Base-by-base conservation (phyloP, 2,797 vertebrate genomes). In the Sphaeramia orbicularis region DNA sequence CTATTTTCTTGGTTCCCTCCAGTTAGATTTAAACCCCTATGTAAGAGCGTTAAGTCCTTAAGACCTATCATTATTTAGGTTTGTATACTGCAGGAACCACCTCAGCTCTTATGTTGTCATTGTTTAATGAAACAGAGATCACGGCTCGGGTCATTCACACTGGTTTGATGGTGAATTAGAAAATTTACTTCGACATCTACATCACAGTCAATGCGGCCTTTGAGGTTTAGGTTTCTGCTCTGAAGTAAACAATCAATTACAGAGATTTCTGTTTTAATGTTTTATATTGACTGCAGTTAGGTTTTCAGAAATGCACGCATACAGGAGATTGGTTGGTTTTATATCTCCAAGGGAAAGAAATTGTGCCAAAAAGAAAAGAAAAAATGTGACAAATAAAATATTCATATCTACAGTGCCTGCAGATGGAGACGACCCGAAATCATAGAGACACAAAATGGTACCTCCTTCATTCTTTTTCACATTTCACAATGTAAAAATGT, bases 361-460 rank as follows among this genome's bases (percentile, higher is more conserved):
- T 15, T 16, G 5, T 13, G 10, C 7, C 11, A 32, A 37, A 47
- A 60, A 52, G 50, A 21, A 16, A 32, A 32, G 7, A 32, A 35
- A 10, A 21, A 24, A 6, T 51, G 8, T 27, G 48, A 52, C 7
- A 3, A 36, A 8, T 68, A 51, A 76, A 84, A 80, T 55, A 75
- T 51, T 76, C 21, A 61, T 57, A 48, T 59, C 8, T 40, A 47
- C 53, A 16, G 66, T 7, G 60, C 41, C 66, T 74, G 53, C 52
- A 65, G 21, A 76, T 43, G 37, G 37, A 48, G 27, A 64, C 13
- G 2, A 57, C 71, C 66, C 74, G 30, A 55, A 64, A 65, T 67
- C 65, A 16, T 12, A 38, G 36, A 10, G 55, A 74, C 47, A 57
- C 37, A 69, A 51, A 59, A 40, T 21, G 19, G 1, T 41, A 44